These are phyloP conservation scores for zebrafish (Danio rerio) DNA, from an alignment of 2,113 vertebrate genomes.

Conservation along the genomic window GRCz12tu NC_133177.1:58971001-58971500, in stretches of 20 bases:
- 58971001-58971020: neutral
- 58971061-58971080: neutral
- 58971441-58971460: too few relatives aligned
- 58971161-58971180: neutral
- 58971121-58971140: neutral
- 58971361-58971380: too few relatives aligned
- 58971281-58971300: neutral
- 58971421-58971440: too few relatives aligned
- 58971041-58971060: neutral
- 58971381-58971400: too few relatives aligned
- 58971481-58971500: too few relatives aligned
- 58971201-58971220: constrained; percentile 8
- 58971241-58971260: neutral
- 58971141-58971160: neutral
- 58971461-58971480: too few relatives aligned
- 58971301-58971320: too few relatives aligned
- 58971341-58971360: too few relatives aligned
- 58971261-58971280: neutral
- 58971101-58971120: neutral
- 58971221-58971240: neutral
- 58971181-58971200: neutral
- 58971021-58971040: neutral
- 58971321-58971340: too few relatives aligned
- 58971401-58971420: too few relatives aligned
- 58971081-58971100: neutral